phyloP scores from a whole-genome alignment of 2,113 vertebrate species.

The Mormoops blainvillei region DNA sequence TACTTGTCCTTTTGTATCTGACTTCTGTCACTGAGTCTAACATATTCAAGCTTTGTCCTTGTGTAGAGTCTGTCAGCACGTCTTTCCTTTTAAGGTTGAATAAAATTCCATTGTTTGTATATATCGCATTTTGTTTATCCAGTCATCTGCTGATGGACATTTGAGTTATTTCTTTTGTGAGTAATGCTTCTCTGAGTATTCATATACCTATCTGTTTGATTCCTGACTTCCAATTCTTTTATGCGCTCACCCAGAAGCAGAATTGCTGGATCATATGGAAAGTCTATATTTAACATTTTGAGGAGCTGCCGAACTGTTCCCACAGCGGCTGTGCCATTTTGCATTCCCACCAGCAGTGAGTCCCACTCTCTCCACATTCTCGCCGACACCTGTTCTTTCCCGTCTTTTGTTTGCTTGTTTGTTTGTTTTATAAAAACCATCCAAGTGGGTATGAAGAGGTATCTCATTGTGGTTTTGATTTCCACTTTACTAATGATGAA shows the following conservation, averaged over 20 bases:
- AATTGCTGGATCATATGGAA: not conserved
- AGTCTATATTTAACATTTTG: not conserved
- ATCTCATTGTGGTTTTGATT: not conserved
- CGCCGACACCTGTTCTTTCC: not conserved
- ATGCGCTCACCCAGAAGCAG: not conserved
- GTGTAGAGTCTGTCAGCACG: not conserved
- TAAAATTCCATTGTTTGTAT: not conserved
- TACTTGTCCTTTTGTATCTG: not conserved
- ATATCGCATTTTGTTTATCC: not conserved
- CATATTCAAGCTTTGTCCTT: not conserved
- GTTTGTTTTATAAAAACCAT: not conserved
- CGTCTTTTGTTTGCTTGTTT: not conserved
- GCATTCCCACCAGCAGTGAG: not conserved
- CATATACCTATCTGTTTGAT: not conserved
- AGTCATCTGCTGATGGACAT: not conserved
- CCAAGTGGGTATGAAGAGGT: not conserved
- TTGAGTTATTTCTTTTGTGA: not conserved
- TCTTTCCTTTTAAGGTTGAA: not conserved
- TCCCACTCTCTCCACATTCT: not conserved
- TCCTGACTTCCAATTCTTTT: not conserved
- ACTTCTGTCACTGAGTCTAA: not conserved
- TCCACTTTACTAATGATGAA: not conserved
- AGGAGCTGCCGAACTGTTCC: not conserved
- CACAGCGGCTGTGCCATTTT: not conserved
- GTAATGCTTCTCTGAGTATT: not conserved